Percentiles rank a stretch among this genome's conserved stretches.
phyloP scores from a whole-genome alignment of 2,888 invertebrate species.

The Lacanobia oleracea region DNA sequence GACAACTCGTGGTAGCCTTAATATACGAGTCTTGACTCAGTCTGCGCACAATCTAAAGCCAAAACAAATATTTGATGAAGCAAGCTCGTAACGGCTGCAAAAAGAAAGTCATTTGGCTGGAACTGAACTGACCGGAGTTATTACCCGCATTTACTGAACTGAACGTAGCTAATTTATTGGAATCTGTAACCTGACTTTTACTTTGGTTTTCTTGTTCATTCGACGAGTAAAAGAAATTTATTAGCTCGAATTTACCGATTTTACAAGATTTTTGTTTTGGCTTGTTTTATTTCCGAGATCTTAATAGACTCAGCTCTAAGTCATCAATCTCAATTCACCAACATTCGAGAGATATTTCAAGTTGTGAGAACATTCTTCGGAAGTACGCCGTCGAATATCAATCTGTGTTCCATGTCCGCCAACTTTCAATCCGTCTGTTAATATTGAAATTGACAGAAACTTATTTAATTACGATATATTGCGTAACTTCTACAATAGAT shows the following conservation, averaged over 20 bases:
- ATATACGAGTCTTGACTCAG: too few relatives aligned
- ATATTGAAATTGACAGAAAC: slow-evolving; percentile 5
- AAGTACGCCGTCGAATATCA: background rate
- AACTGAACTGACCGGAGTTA: slow-evolving; percentile 40
- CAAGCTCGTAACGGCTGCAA: slow-evolving; percentile 26
- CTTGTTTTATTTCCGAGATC: background rate
- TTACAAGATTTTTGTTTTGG: background rate
- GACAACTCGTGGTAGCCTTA: too few relatives aligned
- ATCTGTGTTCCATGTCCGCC: background rate
- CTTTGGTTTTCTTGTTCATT: slow-evolving; percentile 24
- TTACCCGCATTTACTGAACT: slow-evolving; percentile 40
- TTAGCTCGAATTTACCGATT: slow-evolving; percentile 2
- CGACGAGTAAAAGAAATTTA: slow-evolving; percentile 17
- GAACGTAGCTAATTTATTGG: slow-evolving; percentile 53
- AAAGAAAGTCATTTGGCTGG: slow-evolving; percentile 41
- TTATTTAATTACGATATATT: slow-evolving; percentile 11
- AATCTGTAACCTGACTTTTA: slow-evolving; percentile 16
- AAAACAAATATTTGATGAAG: slow-evolving; percentile 7
- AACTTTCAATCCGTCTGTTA: background rate
- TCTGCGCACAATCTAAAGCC: background rate
- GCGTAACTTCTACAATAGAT: background rate
- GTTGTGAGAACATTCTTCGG: background rate
- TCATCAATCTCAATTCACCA: slow-evolving; percentile 19
- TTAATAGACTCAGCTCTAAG: background rate
- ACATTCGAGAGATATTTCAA: background rate